Percentiles rank a stretch among this genome's conserved stretches.
phyloP scores from a whole-genome alignment of 2,888 invertebrate species.

The Euproctis similis region DNA sequence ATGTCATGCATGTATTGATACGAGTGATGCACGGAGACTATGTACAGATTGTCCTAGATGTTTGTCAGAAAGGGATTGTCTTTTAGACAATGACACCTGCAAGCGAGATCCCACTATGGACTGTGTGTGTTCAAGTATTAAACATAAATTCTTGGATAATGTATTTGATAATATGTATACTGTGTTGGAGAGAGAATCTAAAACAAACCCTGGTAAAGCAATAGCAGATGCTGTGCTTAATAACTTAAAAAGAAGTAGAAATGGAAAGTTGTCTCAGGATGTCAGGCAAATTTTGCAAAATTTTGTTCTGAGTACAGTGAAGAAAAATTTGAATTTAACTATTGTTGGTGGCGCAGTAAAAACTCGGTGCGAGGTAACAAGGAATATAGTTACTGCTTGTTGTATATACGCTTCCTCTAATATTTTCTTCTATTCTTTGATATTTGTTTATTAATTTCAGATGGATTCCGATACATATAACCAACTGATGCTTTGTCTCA shows the following conservation, averaged over 20 bases:
- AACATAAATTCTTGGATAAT: slow-evolving; percentile 56
- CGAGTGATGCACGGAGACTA: slow-evolving; percentile 38
- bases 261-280: slow-evolving; percentile 51
- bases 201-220: slow-evolving; percentile 41
- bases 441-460: slow-evolving; percentile 24
- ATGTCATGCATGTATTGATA: slow-evolving; percentile 50
- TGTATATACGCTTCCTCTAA: no score
- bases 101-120: slow-evolving; percentile 32
- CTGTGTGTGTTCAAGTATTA: slow-evolving; percentile 53
- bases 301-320: slow-evolving; percentile 49
- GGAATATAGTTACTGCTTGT: no score
- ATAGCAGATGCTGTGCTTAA: slow-evolving; percentile 44
- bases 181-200: slow-evolving; percentile 43
- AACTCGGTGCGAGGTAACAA: slow-evolving; percentile 59
- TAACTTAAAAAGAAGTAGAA: slow-evolving; percentile 47
- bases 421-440: no score
- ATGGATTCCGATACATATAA: slow-evolving; percentile 55
- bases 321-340: slow-evolving; percentile 57
- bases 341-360: slow-evolving; percentile 65
- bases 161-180: slow-evolving; percentile 66
- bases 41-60: slow-evolving; percentile 61
- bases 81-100: slow-evolving; percentile 36
- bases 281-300: slow-evolving; percentile 48
- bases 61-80: slow-evolving; percentile 38
- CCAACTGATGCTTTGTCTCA: slow-evolving; percentile 55